These are phyloP conservation scores for Thaleichthys pacificus DNA, from an alignment of 2,797 vertebrate genomes.

Conservation along the genomic window DNA sequence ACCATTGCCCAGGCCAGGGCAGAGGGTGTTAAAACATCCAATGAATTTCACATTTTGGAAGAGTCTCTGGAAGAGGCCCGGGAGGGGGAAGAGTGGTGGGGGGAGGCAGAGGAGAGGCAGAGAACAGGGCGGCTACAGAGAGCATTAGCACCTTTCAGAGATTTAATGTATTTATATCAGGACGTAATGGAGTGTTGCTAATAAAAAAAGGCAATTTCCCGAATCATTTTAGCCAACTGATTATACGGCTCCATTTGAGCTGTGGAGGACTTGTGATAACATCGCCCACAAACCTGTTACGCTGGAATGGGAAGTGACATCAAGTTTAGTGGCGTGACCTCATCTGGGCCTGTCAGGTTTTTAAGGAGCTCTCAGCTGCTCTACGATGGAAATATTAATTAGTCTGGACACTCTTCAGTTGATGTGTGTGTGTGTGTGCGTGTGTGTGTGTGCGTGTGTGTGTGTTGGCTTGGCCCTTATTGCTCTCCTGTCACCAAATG, in stretches of 20 bases:
- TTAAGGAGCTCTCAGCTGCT: slow-evolving; percentile 37
- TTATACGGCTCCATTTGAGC: slow-evolving; percentile 55
- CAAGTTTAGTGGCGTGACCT: slow-evolving; percentile 54
- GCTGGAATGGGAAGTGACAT: slow-evolving; percentile 61
- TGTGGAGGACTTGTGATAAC: slow-evolving; percentile 48
- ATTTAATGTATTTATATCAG: slow-evolving; percentile 66
- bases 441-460: slow-evolving; percentile 5
- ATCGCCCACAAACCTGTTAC: slow-evolving; percentile 51
- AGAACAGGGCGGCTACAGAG: slow-evolving; percentile 14
- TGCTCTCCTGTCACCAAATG: slow-evolving; percentile 4
- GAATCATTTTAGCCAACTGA: slow-evolving; percentile 59
- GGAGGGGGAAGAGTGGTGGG: not conserved
- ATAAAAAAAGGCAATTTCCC: slow-evolving; percentile 63
- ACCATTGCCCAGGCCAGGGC: slow-evolving; percentile 45
- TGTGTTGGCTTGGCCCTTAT: not conserved
- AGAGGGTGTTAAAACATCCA: slow-evolving; percentile 60
- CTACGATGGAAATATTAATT: slow-evolving; percentile 52
- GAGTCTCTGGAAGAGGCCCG: slow-evolving; percentile 24
- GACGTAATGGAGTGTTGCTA: slow-evolving; percentile 65
- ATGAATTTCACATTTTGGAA: slow-evolving; percentile 61
- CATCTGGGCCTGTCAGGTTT: slow-evolving; percentile 34
- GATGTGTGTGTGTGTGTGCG: too few species aligned
- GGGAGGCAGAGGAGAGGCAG: slow-evolving; percentile 11
- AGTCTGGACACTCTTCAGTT: slow-evolving; percentile 21
- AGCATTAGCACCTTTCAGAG: slow-evolving; percentile 56